phyloP scores from a whole-genome alignment of 1,140 invertebrate genomes.

The Gryllus bimaculatus region DNA sequence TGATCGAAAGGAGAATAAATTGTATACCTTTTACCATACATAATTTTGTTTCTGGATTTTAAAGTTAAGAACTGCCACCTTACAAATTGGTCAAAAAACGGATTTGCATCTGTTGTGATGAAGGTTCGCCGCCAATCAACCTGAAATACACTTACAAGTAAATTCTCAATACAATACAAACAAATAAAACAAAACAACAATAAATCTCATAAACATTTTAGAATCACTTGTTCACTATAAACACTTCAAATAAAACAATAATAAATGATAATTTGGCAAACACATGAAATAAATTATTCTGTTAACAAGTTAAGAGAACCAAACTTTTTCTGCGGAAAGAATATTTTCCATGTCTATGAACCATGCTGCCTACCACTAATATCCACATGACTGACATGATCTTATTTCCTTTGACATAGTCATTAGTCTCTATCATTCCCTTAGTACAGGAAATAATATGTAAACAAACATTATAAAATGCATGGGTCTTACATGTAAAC shows the following conservation, averaged over 20 bases:
- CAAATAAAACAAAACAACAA: not conserved
- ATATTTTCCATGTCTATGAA: too few relatives aligned
- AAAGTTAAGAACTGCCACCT: constrained; percentile 91
- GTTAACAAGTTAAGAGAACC: too few relatives aligned
- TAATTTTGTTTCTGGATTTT: constrained; percentile 79
- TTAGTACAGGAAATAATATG: too few relatives aligned
- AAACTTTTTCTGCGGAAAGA: too few relatives aligned
- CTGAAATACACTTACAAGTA: constrained; percentile 36
- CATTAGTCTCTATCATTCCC: too few relatives aligned
- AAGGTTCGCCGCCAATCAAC: constrained; percentile 95
- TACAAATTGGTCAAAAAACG: constrained; percentile 96
- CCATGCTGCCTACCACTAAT: too few relatives aligned
- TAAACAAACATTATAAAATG: not conserved
- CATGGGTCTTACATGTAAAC: constrained; percentile 62
- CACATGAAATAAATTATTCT: too few relatives aligned
- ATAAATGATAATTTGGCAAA: too few relatives aligned
- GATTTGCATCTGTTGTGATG: constrained; percentile 96
- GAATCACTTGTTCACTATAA: too few relatives aligned
- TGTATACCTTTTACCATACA: constrained; percentile 96
- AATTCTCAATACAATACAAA: not conserved
- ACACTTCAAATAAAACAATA: too few relatives aligned
- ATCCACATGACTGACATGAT: too few relatives aligned
- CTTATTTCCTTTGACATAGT: too few relatives aligned
- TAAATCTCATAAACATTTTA: not conserved
- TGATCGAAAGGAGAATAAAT: constrained; percentile 94